A percentile compares a stretch with the other conserved stretches of the same genome.
phyloP scores from a whole-genome alignment of 2,113 vertebrate species.

The Capreolus pygargus region DNA sequence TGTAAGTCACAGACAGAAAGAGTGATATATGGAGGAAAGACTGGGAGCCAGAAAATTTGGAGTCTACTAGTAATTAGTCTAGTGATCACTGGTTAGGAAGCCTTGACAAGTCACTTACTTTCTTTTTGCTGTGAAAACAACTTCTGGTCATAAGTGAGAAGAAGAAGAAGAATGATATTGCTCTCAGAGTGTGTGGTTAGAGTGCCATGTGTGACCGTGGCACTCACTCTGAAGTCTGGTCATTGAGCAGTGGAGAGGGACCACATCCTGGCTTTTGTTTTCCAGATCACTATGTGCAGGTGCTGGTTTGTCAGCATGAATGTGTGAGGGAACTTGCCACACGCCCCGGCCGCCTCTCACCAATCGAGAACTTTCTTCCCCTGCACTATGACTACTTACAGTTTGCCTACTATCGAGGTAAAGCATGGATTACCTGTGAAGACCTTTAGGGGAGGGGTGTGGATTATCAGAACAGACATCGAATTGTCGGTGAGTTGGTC shows the following conservation, averaged over 20 bases:
- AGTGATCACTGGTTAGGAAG: not conserved
- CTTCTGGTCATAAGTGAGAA: not conserved
- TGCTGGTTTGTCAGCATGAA: conserved; percentile 93
- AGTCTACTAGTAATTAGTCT: not conserved
- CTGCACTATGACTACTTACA: conserved; percentile 96
- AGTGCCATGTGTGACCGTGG: rapidly evolving
- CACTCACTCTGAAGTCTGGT: not conserved
- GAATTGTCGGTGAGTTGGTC: too few relatives aligned
- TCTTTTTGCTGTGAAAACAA: not conserved
- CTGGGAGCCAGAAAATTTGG: not conserved
- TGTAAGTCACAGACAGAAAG: not conserved
- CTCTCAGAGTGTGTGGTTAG: not conserved
- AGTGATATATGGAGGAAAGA: not conserved
- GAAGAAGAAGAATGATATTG: rapidly evolving
- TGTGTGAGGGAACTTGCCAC: conserved; percentile 95
- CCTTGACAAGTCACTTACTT: not conserved
- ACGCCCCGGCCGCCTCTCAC: conserved; percentile 91
- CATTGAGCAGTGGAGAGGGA: too few relatives aligned
- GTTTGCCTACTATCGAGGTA: conserved; percentile 95
- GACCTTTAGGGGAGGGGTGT: not conserved
- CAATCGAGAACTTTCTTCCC: conserved; percentile 96
- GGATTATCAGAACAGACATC: not conserved
- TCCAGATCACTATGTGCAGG: conserved; percentile 95
- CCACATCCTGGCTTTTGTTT: not conserved
- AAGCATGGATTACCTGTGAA: not conserved